phyloP scores from a whole-genome alignment of 2,113 vertebrate genomes.

The Rhineura floridana region DNA sequence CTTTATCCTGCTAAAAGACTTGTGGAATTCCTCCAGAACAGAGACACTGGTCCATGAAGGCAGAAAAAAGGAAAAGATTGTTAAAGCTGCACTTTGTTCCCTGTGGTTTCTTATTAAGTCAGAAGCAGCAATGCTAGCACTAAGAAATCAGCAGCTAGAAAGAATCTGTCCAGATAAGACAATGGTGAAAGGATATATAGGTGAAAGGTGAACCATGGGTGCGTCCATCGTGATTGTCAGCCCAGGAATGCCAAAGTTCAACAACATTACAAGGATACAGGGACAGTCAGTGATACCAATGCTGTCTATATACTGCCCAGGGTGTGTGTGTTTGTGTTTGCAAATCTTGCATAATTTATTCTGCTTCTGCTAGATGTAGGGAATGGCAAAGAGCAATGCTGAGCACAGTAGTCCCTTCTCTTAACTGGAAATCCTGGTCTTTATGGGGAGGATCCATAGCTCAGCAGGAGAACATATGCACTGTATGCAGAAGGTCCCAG shows the following conservation, averaged over 20 bases:
- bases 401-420: neutral
- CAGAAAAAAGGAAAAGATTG: neutral
- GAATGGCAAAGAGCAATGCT: neutral
- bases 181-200: neutral
- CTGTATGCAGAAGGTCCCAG: neutral
- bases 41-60: neutral
- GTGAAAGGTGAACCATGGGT: neutral
- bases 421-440: neutral
- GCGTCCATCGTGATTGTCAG: neutral
- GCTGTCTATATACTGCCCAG: neutral
- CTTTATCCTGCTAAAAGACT: neutral
- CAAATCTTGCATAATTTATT: neutral
- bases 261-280: neutral
- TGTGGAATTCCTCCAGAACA: neutral
- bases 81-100: neutral
- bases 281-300: neutral
- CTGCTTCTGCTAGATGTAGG: neutral
- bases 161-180: neutral
- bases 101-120: neutral
- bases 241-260: neutral
- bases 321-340: neutral
- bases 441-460: neutral
- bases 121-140: constrained; percentile 3
- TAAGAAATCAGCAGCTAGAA: neutral
- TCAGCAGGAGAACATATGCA: neutral